Evolutionary conservation across 2,888 invertebrate species (phyloP), one percentile per base, ranked within the genome.

Genomic region (Rhabditoides inermis): DNA sequence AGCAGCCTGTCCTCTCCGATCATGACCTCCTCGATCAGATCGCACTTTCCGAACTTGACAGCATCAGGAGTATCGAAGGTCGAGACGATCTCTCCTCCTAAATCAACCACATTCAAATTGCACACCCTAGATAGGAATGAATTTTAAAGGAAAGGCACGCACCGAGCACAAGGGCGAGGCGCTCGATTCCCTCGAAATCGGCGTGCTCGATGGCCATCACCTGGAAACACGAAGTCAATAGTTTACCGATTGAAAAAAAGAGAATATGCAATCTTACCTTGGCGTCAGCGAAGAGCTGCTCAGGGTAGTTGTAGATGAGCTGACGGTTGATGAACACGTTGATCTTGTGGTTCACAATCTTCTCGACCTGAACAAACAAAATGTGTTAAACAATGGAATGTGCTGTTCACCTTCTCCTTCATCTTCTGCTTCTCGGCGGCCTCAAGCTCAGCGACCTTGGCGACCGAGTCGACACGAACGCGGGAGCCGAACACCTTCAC

Each of bases 251-350:
- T 32, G 7, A 32, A 32, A 32, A 15, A 10, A 10, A 10, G 32
- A 10, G 15, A 41, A n/a, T 22, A 15, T 15, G 15, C 10, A 12
- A 12, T 41, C 7, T 41, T 20, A 95, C 85, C 45, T 89, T 88
- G 41, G 90, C 89, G 81, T 99, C 98, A 36, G 95, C 91, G 79
- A 99, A 99, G 69, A 99, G 80, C 79, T 99, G 98, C 79, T 99
- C 98, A 0, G 98, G 98, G 78, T 99, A 98, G 80, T 99, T 99
- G 82, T 99, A 99, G 79, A 99, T 99, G 65, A 99, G 82, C 79
- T 99, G 98, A 63, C 89, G 86, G 80, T 98, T 98, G 76, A 98
- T 91, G 77, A 98, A 99, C 0, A 98, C 95, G 80, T 88, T 98
- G 81, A 88, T 88, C 65, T 89, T 88, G 79, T 98, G 92, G 63